phyloP scores from a whole-genome alignment of 1,140 invertebrate genomes.

The Temnothorax nylanderi region DNA sequence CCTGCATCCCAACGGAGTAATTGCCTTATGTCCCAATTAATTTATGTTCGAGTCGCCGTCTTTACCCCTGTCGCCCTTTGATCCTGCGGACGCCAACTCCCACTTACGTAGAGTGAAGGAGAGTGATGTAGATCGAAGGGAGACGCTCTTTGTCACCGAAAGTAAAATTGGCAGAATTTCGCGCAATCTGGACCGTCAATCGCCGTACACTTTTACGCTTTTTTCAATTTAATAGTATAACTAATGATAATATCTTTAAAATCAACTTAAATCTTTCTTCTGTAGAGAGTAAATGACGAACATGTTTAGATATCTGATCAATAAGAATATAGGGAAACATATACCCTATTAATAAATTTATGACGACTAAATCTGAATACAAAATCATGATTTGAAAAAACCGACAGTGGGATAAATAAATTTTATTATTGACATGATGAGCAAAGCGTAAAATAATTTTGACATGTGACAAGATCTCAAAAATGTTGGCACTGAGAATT shows the following conservation, averaged over 20 bases:
- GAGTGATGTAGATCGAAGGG: not conserved
- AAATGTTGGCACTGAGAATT: not conserved
- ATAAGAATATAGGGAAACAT: not conserved
- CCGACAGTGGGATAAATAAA: not conserved
- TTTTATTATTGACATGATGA: not conserved
- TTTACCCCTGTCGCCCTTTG: slow-evolving; percentile 74
- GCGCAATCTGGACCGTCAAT: not conserved
- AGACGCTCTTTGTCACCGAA: slow-evolving; percentile 18
- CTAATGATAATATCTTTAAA: not conserved
- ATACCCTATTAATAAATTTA: not conserved
- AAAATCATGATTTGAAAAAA: not conserved
- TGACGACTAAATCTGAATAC: not conserved
- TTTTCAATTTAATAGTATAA: slow-evolving; percentile 2
- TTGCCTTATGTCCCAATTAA: slow-evolving; percentile 83
- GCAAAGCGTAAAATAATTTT: not conserved
- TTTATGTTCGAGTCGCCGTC: slow-evolving; percentile 77
- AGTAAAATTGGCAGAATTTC: not conserved
- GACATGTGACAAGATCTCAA: not conserved
- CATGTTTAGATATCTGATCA: not conserved
- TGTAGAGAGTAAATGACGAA: not conserved
- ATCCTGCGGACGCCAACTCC: slow-evolving; percentile 67
- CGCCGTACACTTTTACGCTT: not conserved
- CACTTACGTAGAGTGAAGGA: slow-evolving; percentile 12
- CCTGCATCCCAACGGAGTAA: slow-evolving; percentile 66
- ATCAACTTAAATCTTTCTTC: not conserved